Evolutionary conservation across 2,797 vertebrate genomes (phyloP).

Genomic region (Sebastes hubbsi): DNA sequence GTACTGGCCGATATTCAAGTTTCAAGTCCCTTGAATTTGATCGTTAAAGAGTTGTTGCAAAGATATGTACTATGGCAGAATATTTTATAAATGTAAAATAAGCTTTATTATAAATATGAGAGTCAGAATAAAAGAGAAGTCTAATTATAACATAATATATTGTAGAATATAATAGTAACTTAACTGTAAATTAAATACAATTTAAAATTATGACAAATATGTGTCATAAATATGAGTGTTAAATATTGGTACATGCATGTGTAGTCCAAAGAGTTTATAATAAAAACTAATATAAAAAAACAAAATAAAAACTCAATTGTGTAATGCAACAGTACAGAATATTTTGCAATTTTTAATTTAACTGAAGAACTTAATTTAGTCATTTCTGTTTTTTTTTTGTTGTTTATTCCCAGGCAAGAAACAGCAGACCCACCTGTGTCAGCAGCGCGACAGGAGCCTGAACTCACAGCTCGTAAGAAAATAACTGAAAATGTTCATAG

Average conservation of each 20-base stretch:
- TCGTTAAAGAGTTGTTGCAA: background rate
- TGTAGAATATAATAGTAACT: background rate
- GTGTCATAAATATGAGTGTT: background rate
- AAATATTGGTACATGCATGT: background rate
- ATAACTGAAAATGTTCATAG: background rate
- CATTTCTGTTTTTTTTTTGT: background rate
- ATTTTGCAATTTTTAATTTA: background rate
- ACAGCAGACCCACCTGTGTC: background rate
- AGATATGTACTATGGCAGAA: background rate
- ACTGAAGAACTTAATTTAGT: background rate
- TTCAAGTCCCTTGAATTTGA: background rate
- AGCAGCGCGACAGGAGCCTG: background rate
- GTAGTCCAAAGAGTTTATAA: background rate
- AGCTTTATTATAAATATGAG: background rate
- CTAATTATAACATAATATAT: background rate
- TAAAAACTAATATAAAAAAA: background rate
- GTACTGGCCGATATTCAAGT: background rate
- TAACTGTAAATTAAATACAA: background rate
- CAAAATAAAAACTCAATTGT: background rate
- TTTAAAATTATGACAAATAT: background rate
- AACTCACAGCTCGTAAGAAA: background rate
- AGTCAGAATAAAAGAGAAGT: background rate
- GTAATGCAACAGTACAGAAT: background rate
- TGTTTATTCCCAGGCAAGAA: constrained; percentile 14
- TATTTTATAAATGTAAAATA: background rate